Evolutionary conservation across 2,888 invertebrate species (phyloP).

Genomic region (Apamea monoglypha): DNA sequence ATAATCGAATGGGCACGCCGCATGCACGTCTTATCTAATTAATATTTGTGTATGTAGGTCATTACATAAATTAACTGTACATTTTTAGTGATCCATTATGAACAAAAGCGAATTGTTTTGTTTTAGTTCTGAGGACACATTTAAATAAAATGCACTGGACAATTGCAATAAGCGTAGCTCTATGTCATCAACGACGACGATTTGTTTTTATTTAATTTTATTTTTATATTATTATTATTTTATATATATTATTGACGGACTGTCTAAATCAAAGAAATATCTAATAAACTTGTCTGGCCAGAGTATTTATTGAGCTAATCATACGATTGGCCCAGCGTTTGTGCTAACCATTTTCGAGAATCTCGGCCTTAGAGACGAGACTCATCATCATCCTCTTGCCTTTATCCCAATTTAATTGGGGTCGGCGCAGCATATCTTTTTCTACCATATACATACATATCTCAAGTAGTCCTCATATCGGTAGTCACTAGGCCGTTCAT

Average conservation of each 20-base stretch:
- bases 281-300: not conserved
- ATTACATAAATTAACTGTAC: not conserved
- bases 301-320: not conserved
- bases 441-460: not conserved
- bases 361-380: not conserved
- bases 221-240: too few species aligned
- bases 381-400: not conserved
- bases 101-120: not conserved
- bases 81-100: constrained; percentile 13
- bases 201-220: too few species aligned
- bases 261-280: not conserved
- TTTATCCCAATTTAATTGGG: not conserved
- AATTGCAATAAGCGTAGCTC: too few species aligned
- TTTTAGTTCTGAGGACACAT: not conserved
- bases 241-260: not conserved
- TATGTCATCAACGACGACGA: not conserved
- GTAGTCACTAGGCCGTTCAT: too few species aligned
- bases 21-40: constrained; percentile 12
- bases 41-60: constrained; percentile 5
- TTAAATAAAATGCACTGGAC: too few species aligned
- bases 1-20: constrained; percentile 6
- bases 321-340: not conserved
- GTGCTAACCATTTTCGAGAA: not conserved
- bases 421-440: not conserved
- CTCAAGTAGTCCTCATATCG: not conserved